phyloP scores from a whole-genome alignment of 2,797 vertebrate genomes.

The Rhinophrynus dorsalis region DNA sequence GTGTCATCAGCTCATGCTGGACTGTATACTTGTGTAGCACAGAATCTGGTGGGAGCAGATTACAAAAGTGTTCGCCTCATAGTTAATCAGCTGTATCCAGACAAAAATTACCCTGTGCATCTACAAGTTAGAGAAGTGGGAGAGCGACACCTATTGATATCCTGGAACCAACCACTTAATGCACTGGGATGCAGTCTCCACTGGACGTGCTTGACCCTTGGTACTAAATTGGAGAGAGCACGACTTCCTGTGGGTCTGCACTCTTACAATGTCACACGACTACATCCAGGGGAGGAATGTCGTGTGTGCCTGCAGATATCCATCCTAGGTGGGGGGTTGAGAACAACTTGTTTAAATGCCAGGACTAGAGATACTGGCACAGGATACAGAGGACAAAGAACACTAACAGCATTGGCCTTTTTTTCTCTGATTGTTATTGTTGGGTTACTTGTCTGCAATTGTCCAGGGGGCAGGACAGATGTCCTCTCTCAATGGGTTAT shows the following conservation, averaged over 20 bases:
- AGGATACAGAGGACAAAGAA: conserved; percentile 52
- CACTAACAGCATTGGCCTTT: conserved; percentile 66
- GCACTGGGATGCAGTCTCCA: conserved; percentile 83
- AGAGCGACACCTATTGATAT: conserved; percentile 77
- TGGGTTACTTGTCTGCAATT: conserved; percentile 44
- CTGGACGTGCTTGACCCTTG: conserved; percentile 72
- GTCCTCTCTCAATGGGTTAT: conserved; percentile 16
- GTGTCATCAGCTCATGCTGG: conserved; percentile 77
- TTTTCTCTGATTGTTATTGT: conserved; percentile 72
- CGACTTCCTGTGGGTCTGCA: conserved; percentile 84
- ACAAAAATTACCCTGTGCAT: conserved; percentile 51
- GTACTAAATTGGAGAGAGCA: conserved; percentile 64
- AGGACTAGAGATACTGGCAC: conserved; percentile 79
- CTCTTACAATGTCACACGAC: conserved; percentile 87
- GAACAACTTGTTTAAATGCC: conserved; percentile 78
- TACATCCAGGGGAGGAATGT: conserved; percentile 85
- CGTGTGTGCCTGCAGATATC: conserved; percentile 83
- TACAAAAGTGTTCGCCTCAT: conserved; percentile 79
- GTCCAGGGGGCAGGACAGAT: conserved; percentile 1
- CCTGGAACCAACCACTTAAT: conserved; percentile 82
- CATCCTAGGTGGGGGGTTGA: conserved; percentile 64
- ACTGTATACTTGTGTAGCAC: conserved; percentile 93
- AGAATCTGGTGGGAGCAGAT: conserved; percentile 91
- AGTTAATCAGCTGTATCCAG: conserved; percentile 68
- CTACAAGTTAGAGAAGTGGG: conserved; percentile 75